Evolutionary conservation across 2,888 invertebrate species (phyloP).

Genomic region (Schrankia costaestrigalis): DNA sequence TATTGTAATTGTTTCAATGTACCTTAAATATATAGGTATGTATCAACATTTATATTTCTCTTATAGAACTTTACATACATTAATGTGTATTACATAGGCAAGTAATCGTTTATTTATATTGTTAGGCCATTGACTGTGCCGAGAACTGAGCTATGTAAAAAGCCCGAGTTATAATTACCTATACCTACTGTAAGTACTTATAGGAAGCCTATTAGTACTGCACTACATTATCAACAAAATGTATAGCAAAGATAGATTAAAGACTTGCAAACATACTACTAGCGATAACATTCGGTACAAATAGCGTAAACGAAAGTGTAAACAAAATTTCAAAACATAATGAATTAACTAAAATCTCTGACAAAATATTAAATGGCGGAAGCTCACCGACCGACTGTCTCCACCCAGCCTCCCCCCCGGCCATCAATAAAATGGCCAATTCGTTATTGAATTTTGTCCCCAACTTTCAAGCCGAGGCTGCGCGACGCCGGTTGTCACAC

Average conservation of each 20-base stretch:
- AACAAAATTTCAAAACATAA: conserved; percentile 50
- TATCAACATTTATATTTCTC: no score
- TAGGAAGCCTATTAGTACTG: no score
- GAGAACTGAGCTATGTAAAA: no score
- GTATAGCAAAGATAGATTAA: no score
- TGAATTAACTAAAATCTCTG: conserved; percentile 43
- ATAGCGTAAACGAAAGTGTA: conserved; percentile 40
- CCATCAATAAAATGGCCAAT: conserved; percentile 82
- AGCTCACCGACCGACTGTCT: conserved; percentile 70
- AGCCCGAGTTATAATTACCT: conserved; percentile 18
- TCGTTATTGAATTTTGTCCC: conserved; percentile 79
- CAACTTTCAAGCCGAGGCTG: conserved; percentile 70
- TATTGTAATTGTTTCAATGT: no score
- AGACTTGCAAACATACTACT: no score
- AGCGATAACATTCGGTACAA: no score
- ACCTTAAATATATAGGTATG: no score
- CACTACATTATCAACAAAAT: no score
- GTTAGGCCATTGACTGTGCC: conserved; percentile 37
- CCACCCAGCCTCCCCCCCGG: conserved; percentile 77
- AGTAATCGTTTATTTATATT: conserved; percentile 17
- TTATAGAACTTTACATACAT: background rate
- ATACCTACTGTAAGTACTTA: no score
- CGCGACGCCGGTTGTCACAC: conserved; percentile 75
- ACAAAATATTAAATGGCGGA: conserved; percentile 71
- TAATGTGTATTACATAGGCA: conserved; percentile 9